Base-by-base conservation (phyloP, 2,113 vertebrate species). In the Mugil cephalus region DNA sequence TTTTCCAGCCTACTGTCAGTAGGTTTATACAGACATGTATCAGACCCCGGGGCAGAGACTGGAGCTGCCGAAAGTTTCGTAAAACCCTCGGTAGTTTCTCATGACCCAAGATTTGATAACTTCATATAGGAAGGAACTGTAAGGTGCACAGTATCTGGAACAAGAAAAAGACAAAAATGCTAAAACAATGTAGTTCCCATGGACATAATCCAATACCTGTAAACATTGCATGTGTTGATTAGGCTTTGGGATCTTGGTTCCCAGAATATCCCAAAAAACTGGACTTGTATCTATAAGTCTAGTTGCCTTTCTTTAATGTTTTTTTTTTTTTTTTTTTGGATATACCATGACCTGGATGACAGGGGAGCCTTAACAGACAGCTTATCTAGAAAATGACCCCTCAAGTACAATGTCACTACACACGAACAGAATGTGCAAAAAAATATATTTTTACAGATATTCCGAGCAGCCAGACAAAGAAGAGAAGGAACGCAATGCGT, bases 1-100 rank as follows among this genome's bases (percentile, higher is more conserved):
- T 80, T 88, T 82, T 85, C 70, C 79, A 79, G 60, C 45, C 65
- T 66, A 67, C 83, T 74, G 82, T 91, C 82, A 83, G 58, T 48
- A 42, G 64, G 35, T 77, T 77, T 79, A 76, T 77, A 61, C 42
- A 79, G 74, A 86, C 72, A 69, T 64, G 79, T 42, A 67, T 89
- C 79, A 85, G 76, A 17, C 55, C 69, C n/a, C 50, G n/a, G 59
- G 43, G 43, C 68, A 38, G 56, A 60, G 53, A 13, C 67, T 36
- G 70, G 63, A 46, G 34, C 54, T 36, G 47, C 61, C 68, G 69
- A n/a, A n/a, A 53, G 55, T 34, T 56, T 67, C 69, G 67, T 71
- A 17, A 59, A 50, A 58, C 70, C 63, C 78, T 19, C 40, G 34
- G 8, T 66, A 1, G 38, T 7, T 15, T 12, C 47, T 67, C 58